A percentile compares a stretch with the other conserved stretches of the same genome.
Evolutionary conservation across 2,888 invertebrate genomes (phyloP).

Genomic region (Polydesmus complanatus): DNA sequence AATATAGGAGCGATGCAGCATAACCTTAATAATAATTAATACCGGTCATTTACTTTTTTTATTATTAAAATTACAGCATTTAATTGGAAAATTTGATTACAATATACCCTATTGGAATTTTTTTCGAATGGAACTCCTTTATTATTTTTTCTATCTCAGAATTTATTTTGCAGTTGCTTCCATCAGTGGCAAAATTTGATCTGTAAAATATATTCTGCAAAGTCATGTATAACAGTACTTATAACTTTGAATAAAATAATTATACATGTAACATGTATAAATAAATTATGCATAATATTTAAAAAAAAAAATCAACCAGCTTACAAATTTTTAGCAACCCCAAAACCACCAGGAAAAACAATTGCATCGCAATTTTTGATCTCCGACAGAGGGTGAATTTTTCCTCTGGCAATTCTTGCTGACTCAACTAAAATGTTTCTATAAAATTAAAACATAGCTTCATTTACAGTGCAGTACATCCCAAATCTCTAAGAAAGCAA

Average conservation of each 20-base stretch:
- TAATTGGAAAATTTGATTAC: too few species aligned
- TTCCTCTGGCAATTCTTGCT: constrained; percentile 39
- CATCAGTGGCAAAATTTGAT: constrained; percentile 39
- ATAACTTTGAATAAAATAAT: background rate
- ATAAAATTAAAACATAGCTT: background rate
- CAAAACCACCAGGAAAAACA: constrained; percentile 45
- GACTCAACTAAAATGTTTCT: constrained; percentile 42
- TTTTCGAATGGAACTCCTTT: constrained; percentile 36
- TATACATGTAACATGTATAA: too few species aligned
- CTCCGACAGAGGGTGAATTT: constrained; percentile 32
- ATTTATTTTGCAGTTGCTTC: constrained; percentile 35
- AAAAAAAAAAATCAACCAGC: constrained; percentile 22
- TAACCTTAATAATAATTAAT: constrained; percentile 29
- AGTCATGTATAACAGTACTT: background rate
- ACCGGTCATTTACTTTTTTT: too few species aligned
- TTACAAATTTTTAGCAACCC: constrained; percentile 43
- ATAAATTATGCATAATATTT: too few species aligned
- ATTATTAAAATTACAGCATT: too few species aligned
- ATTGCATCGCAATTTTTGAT: constrained; percentile 36
- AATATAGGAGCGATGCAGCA: constrained; percentile 42
- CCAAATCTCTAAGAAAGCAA: too few species aligned
- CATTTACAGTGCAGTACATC: too few species aligned
- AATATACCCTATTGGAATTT: constrained; percentile 42
- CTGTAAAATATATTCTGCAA: constrained; percentile 28
- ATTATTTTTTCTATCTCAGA: constrained; percentile 37